These are phyloP conservation scores for Chaetura pelagica DNA, from an alignment of 2,113 vertebrate species.

Conservation along the genomic window DNA sequence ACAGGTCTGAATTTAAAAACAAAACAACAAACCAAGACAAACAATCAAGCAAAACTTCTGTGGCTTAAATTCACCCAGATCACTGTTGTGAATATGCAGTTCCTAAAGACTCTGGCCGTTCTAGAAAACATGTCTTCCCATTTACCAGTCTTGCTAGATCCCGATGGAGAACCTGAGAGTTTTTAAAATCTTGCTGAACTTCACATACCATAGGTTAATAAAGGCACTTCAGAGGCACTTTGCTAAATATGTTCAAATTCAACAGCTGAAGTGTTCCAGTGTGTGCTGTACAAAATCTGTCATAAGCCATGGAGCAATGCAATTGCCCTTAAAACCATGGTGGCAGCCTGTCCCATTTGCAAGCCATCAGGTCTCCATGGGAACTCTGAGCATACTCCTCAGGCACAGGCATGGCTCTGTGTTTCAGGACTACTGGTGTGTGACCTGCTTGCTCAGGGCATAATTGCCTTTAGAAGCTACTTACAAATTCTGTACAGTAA, in stretches of 20 bases:
- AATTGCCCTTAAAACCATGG: neutral
- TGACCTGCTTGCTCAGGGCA: neutral
- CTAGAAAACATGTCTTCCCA: neutral
- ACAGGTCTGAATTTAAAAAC: neutral
- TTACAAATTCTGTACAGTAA: neutral
- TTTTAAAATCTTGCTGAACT: neutral
- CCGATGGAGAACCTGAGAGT: neutral
- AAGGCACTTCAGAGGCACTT: neutral
- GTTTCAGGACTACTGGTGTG: neutral
- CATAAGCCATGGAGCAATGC: neutral
- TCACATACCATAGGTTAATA: neutral
- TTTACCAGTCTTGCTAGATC: neutral
- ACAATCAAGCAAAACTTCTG: neutral
- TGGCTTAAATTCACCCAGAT: neutral
- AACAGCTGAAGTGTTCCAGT: neutral
- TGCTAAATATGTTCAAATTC: neutral
- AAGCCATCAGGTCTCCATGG: neutral
- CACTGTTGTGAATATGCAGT: neutral
- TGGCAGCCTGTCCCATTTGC: neutral
- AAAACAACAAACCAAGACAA: neutral
- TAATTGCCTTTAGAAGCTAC: conserved; percentile 1
- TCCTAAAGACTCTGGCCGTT: neutral
- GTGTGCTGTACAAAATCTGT: neutral
- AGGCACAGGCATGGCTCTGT: neutral
- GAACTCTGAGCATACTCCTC: neutral